Conservation (phyloP, 2,797 vertebrate genomes). For the Nannoperca obscura region DNA sequence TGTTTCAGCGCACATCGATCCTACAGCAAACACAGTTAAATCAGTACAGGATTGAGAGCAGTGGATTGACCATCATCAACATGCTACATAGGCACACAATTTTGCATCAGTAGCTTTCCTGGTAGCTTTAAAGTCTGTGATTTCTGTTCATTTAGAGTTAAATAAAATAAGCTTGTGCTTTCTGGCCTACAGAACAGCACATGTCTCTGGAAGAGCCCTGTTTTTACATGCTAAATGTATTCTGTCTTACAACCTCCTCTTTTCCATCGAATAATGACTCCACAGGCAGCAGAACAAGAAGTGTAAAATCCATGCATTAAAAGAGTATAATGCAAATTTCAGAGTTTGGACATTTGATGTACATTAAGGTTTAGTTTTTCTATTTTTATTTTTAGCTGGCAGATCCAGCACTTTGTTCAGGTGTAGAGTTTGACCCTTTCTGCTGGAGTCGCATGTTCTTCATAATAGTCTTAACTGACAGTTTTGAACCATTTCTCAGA, state of each 20-base stretch:
- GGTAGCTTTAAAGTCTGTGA: constrained; percentile 30
- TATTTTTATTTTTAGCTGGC: constrained; percentile 30
- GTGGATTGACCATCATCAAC: constrained; percentile 69
- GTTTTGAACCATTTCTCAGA: constrained; percentile 55
- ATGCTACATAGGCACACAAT: constrained; percentile 51
- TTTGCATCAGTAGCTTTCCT: constrained; percentile 35
- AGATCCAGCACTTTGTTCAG: constrained; percentile 34
- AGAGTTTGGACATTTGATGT: constrained; percentile 12
- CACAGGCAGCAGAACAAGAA: constrained; percentile 26
- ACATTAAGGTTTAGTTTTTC: constrained; percentile 9
- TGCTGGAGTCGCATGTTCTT: constrained; percentile 38
- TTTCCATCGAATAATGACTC: constrained; percentile 59
- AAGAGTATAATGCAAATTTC: constrained; percentile 17
- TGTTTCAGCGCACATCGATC: constrained; percentile 81
- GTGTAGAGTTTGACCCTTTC: constrained; percentile 17
- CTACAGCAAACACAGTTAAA: constrained; percentile 81
- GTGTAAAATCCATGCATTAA: constrained; percentile 34
- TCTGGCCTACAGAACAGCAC: constrained; percentile 23
- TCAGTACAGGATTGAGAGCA: constrained; percentile 74
- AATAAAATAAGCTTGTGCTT: constrained; percentile 35
- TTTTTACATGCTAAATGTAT: constrained; percentile 29
- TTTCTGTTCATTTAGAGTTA: constrained; percentile 41
- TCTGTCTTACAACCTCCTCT: constrained; percentile 32
- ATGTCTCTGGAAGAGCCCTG: constrained; percentile 17
- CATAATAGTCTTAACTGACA: constrained; percentile 48